Base-by-base conservation (phyloP, 2,113 vertebrate species). In the Pterocles gutturalis region DNA sequence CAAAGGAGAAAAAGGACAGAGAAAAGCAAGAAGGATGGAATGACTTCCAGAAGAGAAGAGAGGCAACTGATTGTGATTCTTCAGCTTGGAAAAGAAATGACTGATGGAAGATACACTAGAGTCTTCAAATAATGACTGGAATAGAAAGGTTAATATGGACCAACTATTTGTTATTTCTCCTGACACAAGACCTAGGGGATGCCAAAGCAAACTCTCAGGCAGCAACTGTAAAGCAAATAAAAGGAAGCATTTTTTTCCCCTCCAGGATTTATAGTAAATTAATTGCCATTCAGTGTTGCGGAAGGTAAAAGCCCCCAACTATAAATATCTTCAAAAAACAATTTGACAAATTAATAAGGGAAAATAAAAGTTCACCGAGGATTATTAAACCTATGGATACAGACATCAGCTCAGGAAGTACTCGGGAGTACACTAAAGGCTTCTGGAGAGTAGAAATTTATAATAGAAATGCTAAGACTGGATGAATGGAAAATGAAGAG, bases 141-240 rank as follows among this genome's bases (percentile, higher is more conserved):
- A 64, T 17, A 85, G 17, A 61, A 89, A 91, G 41, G 19, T 45
- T 75, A 89, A 85, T 72, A 87, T 0, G 4, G 34, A 45, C 11
- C 53, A 31, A 31, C 72, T 93, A 76, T 64, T 93, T 94, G 45
- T 89, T 96, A 81, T 92, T 95, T 83, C 65, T 91, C 9, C 58
- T 53, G n/a, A 91, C 81, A 65, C 53, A 45, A 82, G 53, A 91
- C 34, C 45, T 58, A 76, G 29, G 24, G 38, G 7, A 93, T 65
- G 66, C 61, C 87, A 94, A 93, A 93, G 19, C 21, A 95, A 91
- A 85, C 38, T 92, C 62, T 55, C 7, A 22, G 70, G 36, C 57
- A 96, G 84, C 41, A 61, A 49, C 53, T 69, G 13, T 41, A 95
- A 87, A 87, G 55, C 8, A 95, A 94, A 93, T 48, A 91, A 85